These are phyloP conservation scores for Chloroceryle inda DNA, from an alignment of 2,797 vertebrate species.

Conservation along the genomic window DNA sequence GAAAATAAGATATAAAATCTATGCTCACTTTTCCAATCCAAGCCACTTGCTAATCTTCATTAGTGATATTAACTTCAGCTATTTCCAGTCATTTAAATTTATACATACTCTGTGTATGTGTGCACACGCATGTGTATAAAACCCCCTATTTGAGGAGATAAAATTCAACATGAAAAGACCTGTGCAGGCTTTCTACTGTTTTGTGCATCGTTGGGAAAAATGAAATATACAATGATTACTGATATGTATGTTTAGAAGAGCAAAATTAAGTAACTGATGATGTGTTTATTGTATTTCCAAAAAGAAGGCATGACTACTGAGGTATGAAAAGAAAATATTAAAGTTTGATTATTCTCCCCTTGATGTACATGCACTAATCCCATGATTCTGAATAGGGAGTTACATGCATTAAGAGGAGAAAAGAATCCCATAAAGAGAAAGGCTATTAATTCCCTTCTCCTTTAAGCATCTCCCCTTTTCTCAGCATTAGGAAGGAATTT, in stretches of 20 bases:
- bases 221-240: background rate
- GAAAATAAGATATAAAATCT: conserved; percentile 71
- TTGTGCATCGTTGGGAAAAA: background rate
- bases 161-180: background rate
- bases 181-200: background rate
- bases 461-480: conserved; percentile 35
- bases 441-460: conserved; percentile 39
- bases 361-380: conserved; percentile 72
- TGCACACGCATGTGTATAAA: background rate
- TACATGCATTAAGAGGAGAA: conserved; percentile 62
- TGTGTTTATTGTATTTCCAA: conserved; percentile 22
- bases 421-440: conserved; percentile 25
- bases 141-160: background rate
- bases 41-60: conserved; percentile 44
- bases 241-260: conserved; percentile 65
- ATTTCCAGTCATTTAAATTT: conserved; percentile 30
- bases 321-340: conserved; percentile 26
- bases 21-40: conserved; percentile 46
- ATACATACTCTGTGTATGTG: conserved; percentile 2
- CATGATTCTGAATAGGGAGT: conserved; percentile 25
- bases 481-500: conserved; percentile 44
- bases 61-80: conserved; percentile 41
- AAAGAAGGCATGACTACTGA: conserved; percentile 6
- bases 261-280: conserved; percentile 33
- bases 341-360: conserved; percentile 56